Evolutionary conservation across 2,113 vertebrate genomes (phyloP).

Genomic region (Galemys pyrenaicus): DNA sequence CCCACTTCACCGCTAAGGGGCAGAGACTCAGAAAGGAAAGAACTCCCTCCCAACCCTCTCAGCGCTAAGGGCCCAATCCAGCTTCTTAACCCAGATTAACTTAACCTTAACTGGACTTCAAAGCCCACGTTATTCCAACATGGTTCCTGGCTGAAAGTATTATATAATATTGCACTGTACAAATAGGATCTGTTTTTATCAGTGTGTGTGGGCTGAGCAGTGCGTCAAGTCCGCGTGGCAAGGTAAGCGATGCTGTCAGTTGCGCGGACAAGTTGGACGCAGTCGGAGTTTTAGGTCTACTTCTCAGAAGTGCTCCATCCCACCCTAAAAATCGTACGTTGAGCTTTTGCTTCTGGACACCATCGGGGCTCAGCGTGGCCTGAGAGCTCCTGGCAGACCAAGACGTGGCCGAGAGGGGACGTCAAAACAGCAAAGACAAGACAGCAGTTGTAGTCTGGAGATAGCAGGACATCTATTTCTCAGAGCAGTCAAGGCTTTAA

Average conservation of each 20-base stretch:
- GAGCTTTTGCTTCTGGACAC: slow-evolving; percentile 21
- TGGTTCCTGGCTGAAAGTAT: not conserved
- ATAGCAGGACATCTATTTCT: not conserved
- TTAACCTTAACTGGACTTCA: slow-evolving; percentile 1
- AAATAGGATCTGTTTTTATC: slow-evolving; percentile 46
- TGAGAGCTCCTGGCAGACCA: not conserved
- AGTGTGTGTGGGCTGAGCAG: slow-evolving; percentile 20
- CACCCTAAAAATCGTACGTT: not conserved
- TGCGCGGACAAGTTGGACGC: not conserved
- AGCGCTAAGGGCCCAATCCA: not conserved
- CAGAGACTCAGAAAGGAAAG: not conserved
- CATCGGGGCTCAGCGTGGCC: not conserved
- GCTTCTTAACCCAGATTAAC: not conserved
- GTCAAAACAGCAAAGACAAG: not conserved
- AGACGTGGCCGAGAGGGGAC: not conserved
- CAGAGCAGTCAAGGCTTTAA: not conserved
- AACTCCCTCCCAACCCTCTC: not conserved
- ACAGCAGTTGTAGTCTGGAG: not conserved
- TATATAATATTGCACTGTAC: not conserved
- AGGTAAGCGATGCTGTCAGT: not conserved
- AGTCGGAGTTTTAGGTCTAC: not conserved
- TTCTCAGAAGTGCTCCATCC: slow-evolving; percentile 11
- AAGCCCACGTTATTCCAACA: slow-evolving; percentile 11
- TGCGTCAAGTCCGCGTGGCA: not conserved
- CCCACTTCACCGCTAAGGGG: not conserved